Conservation (phyloP, 2,888 invertebrate species). For the Lissonota sp. region DNA sequence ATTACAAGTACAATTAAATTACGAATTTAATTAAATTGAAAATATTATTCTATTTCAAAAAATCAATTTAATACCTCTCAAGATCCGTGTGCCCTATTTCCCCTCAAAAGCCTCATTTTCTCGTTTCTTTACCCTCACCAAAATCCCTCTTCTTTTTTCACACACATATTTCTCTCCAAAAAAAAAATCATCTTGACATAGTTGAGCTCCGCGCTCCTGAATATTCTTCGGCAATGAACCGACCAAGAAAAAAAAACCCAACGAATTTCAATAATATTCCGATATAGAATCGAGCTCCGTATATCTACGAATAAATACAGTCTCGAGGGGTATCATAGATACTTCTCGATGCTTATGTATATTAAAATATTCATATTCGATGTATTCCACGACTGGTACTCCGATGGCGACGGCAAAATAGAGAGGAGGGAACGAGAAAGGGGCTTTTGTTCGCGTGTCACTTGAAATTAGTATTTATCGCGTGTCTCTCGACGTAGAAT, state of each 20-base stretch:
- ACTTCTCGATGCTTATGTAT: slow-evolving; percentile 14
- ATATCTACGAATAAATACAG: background rate
- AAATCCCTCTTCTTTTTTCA: background rate
- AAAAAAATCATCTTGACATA: background rate
- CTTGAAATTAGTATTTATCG: slow-evolving; percentile 54
- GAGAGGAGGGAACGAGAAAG: slow-evolving; percentile 3
- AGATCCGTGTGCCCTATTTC: too few species aligned
- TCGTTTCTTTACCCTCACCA: too few species aligned
- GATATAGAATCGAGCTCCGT: slow-evolving; percentile 33
- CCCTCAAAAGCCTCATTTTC: too few species aligned
- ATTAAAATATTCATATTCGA: slow-evolving; percentile 36
- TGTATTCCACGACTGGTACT: background rate
- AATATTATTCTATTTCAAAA: too few species aligned
- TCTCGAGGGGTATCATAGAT: background rate
- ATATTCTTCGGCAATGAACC: slow-evolving; percentile 22
- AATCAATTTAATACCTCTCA: too few species aligned
- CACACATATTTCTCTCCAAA: background rate
- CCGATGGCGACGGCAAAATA: background rate
- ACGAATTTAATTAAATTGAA: too few species aligned
- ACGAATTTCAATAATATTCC: slow-evolving; percentile 44
- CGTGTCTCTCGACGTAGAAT: slow-evolving; percentile 30
- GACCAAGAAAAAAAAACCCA: background rate
- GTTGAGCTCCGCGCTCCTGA: background rate
- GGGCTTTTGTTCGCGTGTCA: slow-evolving; percentile 48
- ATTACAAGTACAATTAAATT: too few species aligned